phyloP scores from a whole-genome alignment of 2,888 invertebrate genomes.

The Spodoptera picta region DNA sequence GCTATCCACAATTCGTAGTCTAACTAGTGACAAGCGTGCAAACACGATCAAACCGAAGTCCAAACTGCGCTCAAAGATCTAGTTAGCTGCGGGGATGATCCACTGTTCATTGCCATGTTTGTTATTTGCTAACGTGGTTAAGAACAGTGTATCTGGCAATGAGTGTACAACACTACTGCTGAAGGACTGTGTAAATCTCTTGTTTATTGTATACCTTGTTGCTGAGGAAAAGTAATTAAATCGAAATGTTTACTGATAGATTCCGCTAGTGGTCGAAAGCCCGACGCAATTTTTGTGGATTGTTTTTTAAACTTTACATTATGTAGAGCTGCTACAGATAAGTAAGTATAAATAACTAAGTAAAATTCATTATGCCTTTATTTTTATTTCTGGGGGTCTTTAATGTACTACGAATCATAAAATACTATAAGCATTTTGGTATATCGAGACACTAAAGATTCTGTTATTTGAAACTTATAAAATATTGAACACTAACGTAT shows the following conservation, averaged over 20 bases:
- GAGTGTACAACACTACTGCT: conserved; percentile 53
- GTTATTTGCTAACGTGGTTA: conserved; percentile 65
- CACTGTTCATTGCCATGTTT: conserved; percentile 75
- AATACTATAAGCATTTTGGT: no score
- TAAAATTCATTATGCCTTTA: no score
- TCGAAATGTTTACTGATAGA: conserved; percentile 31
- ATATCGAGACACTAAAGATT: no score
- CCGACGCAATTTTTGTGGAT: no score
- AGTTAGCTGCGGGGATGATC: conserved; percentile 81
- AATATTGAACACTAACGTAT: background rate
- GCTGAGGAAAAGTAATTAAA: conserved; percentile 58
- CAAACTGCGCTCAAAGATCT: conserved; percentile 85
- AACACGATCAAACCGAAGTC: conserved; percentile 84
- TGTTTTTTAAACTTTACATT: no score
- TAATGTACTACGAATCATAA: no score
- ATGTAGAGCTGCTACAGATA: no score
- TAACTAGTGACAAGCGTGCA: conserved; percentile 81
- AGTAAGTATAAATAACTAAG: no score
- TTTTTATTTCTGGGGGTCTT: no score
- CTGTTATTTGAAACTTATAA: background rate
- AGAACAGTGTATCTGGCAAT: conserved; percentile 59
- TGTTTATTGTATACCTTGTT: conserved; percentile 50
- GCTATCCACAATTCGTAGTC: conserved; percentile 78
- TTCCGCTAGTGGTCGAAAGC: conserved; percentile 13
- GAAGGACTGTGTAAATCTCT: conserved; percentile 63